Evolutionary conservation across 2,888 invertebrate species (phyloP).

Genomic region (Meloe dianella): DNA sequence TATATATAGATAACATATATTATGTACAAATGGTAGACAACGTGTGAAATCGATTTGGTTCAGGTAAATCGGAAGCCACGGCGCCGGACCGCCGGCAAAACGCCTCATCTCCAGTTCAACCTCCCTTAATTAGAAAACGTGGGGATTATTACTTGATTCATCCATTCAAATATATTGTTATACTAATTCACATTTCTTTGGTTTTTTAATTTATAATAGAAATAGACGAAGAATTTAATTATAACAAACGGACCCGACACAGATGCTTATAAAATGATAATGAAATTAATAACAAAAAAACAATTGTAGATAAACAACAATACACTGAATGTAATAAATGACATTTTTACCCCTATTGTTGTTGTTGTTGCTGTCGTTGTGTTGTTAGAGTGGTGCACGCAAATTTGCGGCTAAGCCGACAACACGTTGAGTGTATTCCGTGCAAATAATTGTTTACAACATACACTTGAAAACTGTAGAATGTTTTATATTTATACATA

Average conservation of each 20-base stretch:
- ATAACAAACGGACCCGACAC: not conserved
- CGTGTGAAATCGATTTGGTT: slow-evolving; percentile 55
- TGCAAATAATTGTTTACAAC: slow-evolving; percentile 49
- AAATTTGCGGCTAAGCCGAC: slow-evolving; percentile 50
- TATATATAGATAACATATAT: slow-evolving; percentile 32
- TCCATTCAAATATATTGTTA: slow-evolving; percentile 45
- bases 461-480: slow-evolving; percentile 33
- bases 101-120: slow-evolving; percentile 43
- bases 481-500: slow-evolving; percentile 18
- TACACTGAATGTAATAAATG: not conserved
- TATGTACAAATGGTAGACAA: slow-evolving; percentile 43
- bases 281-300: not conserved
- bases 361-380: not conserved
- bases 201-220: not conserved
- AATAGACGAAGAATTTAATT: not conserved
- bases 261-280: not conserved
- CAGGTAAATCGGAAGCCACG: slow-evolving; percentile 54
- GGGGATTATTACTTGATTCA: slow-evolving; percentile 42
- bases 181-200: slow-evolving; percentile 34
- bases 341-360: not conserved
- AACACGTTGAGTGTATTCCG: slow-evolving; percentile 45
- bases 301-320: too few species aligned
- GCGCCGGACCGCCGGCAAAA: slow-evolving; percentile 54
- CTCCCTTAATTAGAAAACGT: slow-evolving; percentile 51
- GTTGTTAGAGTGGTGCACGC: slow-evolving; percentile 46